phyloP scores from a whole-genome alignment of 2,888 invertebrate species.

The Drosophila buzzatii region DNA sequence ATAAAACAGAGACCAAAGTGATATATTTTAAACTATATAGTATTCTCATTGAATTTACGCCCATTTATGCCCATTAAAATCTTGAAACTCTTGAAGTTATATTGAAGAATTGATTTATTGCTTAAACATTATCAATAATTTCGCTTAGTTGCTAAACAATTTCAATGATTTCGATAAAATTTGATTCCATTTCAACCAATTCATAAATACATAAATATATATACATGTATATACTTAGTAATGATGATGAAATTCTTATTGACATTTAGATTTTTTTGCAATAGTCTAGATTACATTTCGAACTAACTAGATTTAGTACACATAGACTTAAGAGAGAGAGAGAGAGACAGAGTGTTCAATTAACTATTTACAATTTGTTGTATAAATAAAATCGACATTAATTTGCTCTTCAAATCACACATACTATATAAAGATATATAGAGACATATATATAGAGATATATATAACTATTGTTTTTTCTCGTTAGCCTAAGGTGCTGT shows the following conservation, averaged over 20 bases:
- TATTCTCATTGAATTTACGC: neutral
- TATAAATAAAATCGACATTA: conserved; percentile 46
- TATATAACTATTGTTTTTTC: neutral
- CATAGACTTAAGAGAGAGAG: conserved; percentile 17
- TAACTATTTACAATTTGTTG: conserved; percentile 41
- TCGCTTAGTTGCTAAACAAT: conserved; percentile 79
- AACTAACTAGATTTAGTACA: conserved; percentile 62
- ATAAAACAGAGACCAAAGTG: too few relatives aligned
- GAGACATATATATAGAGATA: neutral
- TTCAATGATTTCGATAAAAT: conserved; percentile 67
- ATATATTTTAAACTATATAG: neutral
- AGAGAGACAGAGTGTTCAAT: conserved; percentile 10
- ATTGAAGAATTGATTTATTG: conserved; percentile 80
- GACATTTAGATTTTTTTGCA: conserved; percentile 1
- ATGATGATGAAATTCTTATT: conserved; percentile 21
- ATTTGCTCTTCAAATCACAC: conserved; percentile 64
- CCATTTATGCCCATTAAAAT: neutral
- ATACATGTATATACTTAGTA: conserved; percentile 30
- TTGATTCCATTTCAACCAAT: conserved; percentile 39
- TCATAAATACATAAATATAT: conserved; percentile 43
- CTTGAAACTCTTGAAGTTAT: neutral
- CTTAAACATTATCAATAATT: conserved; percentile 80
- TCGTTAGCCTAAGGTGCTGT: conserved; percentile 19
- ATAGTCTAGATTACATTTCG: conserved; percentile 46
- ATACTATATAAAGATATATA: conserved; percentile 17